Percentiles rank a stretch among this genome's conserved stretches.
Conservation (phyloP, 2,797 vertebrate genomes). For the Trichosurus vulpecula region DNA sequence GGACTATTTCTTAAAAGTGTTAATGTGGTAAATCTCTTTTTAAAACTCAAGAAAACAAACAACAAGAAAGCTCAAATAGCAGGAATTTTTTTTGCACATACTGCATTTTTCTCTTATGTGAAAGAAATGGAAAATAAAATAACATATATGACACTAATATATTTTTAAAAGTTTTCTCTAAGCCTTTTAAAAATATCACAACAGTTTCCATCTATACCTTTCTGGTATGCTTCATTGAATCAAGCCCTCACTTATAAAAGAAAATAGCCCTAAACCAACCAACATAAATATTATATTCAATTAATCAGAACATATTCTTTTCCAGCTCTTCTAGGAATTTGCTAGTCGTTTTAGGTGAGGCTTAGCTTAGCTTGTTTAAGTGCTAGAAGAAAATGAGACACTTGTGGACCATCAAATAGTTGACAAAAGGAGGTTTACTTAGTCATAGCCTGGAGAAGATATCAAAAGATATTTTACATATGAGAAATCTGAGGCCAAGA, state of each 20-base stretch:
- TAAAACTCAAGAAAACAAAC: conserved; percentile 24
- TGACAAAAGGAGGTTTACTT: neutral
- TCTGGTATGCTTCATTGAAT: neutral
- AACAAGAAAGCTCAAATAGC: conserved; percentile 33
- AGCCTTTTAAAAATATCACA: neutral
- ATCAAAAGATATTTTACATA: neutral
- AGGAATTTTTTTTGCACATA: conserved; percentile 8
- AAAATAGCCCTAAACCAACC: neutral
- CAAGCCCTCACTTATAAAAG: neutral
- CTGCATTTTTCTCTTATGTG: conserved; percentile 36
- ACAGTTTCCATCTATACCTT: neutral
- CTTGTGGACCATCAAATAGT: neutral
- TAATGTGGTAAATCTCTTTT: conserved; percentile 46
- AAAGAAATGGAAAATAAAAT: conserved; percentile 52
- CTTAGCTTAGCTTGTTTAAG: neutral
- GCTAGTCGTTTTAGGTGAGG: neutral
- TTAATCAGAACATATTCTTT: neutral
- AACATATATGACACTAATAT: neutral
- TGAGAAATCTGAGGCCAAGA: neutral
- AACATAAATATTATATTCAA: neutral
- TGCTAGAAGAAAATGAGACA: neutral
- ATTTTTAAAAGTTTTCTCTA: neutral
- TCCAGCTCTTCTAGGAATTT: neutral
- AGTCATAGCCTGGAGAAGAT: neutral
- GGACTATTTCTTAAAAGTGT: conserved; percentile 30